Percentiles rank a stretch among this genome's conserved stretches.
These are phyloP conservation scores for Balaeniceps rex DNA, from an alignment of 2,113 vertebrate species.

Conservation along the genomic window DNA sequence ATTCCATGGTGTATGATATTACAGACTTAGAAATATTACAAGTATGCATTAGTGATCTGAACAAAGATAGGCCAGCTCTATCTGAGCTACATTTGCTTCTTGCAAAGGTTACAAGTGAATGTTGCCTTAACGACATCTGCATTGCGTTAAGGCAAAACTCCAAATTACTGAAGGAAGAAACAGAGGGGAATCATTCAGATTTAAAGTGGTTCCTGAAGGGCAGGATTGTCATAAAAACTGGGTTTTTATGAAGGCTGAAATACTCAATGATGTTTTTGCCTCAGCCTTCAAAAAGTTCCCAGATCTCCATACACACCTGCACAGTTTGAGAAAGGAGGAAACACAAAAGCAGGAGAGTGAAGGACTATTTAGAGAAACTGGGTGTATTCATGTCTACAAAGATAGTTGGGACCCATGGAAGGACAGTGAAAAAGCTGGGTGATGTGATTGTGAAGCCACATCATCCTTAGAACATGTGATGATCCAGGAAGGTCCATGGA, in stretches of 20 bases:
- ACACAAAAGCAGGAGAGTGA: neutral
- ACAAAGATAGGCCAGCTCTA: neutral
- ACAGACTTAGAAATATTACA: neutral
- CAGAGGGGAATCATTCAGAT: neutral
- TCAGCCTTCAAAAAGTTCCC: neutral
- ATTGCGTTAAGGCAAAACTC: neutral
- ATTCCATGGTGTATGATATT: neutral
- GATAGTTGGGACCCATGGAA: neutral
- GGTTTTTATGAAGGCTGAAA: neutral
- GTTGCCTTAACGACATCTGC: neutral
- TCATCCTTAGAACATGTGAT: neutral
- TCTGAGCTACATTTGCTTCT: neutral
- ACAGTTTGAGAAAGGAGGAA: neutral
- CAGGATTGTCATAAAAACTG: neutral
- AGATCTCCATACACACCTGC: neutral
- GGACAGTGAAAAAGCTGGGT: neutral
- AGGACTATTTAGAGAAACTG: neutral
- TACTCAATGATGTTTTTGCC: neutral
- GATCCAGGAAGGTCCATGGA: neutral
- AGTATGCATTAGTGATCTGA: neutral
- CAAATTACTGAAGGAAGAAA: neutral
- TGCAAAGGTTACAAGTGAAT: neutral
- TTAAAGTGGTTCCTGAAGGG: neutral
- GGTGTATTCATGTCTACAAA: neutral
- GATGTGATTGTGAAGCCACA: neutral